These are phyloP conservation scores for Heterohyrax brucei DNA, from an alignment of 2,797 vertebrate genomes.

Conservation along the genomic window DNA sequence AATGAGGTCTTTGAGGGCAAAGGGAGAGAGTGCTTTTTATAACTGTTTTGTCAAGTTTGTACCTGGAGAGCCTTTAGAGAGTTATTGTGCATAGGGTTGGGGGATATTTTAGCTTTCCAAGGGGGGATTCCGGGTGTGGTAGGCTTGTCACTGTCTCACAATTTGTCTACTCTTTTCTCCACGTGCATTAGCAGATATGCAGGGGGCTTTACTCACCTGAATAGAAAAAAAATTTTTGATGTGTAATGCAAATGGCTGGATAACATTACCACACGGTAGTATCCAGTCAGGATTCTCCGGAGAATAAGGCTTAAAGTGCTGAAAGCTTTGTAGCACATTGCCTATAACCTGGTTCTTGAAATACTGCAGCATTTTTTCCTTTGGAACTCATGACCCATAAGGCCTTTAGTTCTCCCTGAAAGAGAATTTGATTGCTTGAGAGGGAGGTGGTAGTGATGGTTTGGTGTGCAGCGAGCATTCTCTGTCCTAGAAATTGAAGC, in stretches of 20 bases:
- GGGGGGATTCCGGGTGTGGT: slow-evolving; percentile 70
- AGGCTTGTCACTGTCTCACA: slow-evolving; percentile 51
- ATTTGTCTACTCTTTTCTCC: slow-evolving; percentile 66
- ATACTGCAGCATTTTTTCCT: slow-evolving; percentile 94
- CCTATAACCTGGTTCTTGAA: slow-evolving; percentile 80
- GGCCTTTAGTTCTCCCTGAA: slow-evolving; percentile 85
- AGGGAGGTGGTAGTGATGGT: neutral
- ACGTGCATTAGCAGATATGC: slow-evolving; percentile 71
- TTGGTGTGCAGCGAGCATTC: slow-evolving; percentile 47
- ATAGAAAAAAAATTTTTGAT: neutral
- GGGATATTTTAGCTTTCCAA: slow-evolving; percentile 67
- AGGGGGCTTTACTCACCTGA: neutral
- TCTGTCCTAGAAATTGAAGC: slow-evolving; percentile 84
- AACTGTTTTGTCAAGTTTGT: slow-evolving; percentile 72
- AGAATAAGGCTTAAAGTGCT: slow-evolving; percentile 68
- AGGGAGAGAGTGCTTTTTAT: neutral
- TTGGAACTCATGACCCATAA: slow-evolving; percentile 88
- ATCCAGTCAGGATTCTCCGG: slow-evolving; percentile 23
- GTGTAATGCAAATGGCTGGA: slow-evolving; percentile 74
- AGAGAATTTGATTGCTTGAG: slow-evolving; percentile 73
- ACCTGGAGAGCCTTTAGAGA: slow-evolving; percentile 63
- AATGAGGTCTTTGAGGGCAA: neutral
- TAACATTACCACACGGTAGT: slow-evolving; percentile 9
- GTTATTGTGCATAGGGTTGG: slow-evolving; percentile 11
- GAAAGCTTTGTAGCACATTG: slow-evolving; percentile 49